phyloP scores from a whole-genome alignment of 2,888 invertebrate genomes.

The Mystacides longicornis region DNA sequence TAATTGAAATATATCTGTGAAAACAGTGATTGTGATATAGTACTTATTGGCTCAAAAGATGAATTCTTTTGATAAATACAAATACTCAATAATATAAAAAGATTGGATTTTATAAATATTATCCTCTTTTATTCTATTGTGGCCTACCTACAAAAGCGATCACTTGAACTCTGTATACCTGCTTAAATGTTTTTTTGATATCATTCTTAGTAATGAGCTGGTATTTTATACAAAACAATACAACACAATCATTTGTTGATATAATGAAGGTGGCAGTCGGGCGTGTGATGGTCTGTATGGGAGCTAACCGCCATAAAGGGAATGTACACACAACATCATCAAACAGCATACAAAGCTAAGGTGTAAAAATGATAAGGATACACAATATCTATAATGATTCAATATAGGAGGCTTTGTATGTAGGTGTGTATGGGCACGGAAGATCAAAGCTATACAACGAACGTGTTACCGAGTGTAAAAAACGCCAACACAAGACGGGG shows the following conservation, averaged over 20 bases:
- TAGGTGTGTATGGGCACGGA: conserved; percentile 17
- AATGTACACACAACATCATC: conserved; percentile 13
- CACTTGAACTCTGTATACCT: too few species aligned
- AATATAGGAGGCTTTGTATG: too few species aligned
- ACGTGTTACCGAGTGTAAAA: conserved; percentile 8
- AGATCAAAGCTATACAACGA: conserved; percentile 10
- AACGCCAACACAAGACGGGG: conserved; percentile 5
- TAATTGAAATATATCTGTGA: too few species aligned
- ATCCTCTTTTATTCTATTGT: too few species aligned
- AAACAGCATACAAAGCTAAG: conserved; percentile 23
- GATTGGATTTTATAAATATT: too few species aligned
- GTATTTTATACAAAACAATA: background rate
- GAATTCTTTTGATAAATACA: too few species aligned
- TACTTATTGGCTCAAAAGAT: too few species aligned
- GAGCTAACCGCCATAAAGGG: background rate
- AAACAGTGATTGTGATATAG: too few species aligned
- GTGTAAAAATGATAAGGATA: conserved; percentile 26
- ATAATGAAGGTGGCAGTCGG: background rate
- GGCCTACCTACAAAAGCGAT: too few species aligned
- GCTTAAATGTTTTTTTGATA: too few species aligned
- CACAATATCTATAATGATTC: conserved; percentile 24
- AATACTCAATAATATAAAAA: too few species aligned
- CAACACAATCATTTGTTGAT: background rate
- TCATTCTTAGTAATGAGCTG: conserved; percentile 1
- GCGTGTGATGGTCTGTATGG: background rate